Base-by-base conservation (phyloP, 2,113 vertebrate genomes). In the Cyphomyrus discorhynchus region DNA sequence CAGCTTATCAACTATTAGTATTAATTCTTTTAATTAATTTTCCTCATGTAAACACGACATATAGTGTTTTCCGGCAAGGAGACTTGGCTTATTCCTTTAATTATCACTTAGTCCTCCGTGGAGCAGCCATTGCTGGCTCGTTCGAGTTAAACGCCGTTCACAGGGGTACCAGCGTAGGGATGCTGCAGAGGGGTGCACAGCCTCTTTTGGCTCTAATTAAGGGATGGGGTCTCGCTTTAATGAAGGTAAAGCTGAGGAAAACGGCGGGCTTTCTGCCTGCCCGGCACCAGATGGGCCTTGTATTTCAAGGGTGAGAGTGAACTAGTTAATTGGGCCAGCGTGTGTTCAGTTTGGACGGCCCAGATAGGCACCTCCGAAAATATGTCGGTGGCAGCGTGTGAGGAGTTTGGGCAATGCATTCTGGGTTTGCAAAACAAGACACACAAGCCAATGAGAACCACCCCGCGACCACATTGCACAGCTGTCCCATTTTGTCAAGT, bases 301-400 rank as follows among this genome's bases (percentile, higher is more conserved):
- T 27, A 17, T 84, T 84, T 84, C 80, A 58, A 52, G 42, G 35
- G 74, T 89, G 66, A 50, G 52, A 15, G 45, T 77, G 47, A 77
- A 80, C 58, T 88, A 80, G 88, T 52, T 80, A 80, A 88, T 88
- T 80, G 53, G 88, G 62, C 13, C 88, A 80, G 88, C 35, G 31
- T n/a, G 11, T 66, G 31, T 62, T 88, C 19, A 8, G n/a, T 66
- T 56, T 58, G 21, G 39, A 88, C 15, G 10, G 35, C 87, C 21
- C 52, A 58, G 53, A 88, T 62, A 45, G 39, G 35, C 39, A 7
- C 53, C 53, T 42, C 27, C 6, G 52, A 88, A 66, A 24, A 58
- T 58, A 42, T 56, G 62, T 47, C 52, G 6, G 35, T n/a, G 87
- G 15, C 87, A 88, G 39, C 11, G 2, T 17, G 49, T 66, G 39